A percentile compares a stretch with the other conserved stretches of the same genome.
phyloP scores from a whole-genome alignment of 2,888 invertebrate genomes.

The Eurytoma californica region DNA sequence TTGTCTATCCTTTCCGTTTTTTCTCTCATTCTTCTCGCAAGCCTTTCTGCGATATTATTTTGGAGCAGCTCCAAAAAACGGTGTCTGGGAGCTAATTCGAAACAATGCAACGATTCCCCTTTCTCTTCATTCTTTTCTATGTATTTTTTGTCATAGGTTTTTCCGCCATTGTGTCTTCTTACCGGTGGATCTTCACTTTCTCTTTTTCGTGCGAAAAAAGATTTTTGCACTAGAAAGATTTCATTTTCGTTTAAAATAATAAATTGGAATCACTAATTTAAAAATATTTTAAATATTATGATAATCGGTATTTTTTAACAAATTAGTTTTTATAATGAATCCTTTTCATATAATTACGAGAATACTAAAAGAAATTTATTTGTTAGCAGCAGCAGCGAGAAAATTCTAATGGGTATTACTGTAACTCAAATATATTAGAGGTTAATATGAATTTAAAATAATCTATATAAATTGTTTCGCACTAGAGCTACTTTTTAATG shows the following conservation, averaged over 20 bases:
- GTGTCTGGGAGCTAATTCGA: constrained; percentile 51
- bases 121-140: constrained; percentile 28
- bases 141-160: constrained; percentile 39
- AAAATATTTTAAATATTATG: background rate
- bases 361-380: background rate
- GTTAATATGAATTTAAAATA: constrained; percentile 12
- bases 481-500: background rate
- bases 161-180: constrained; percentile 32
- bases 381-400: constrained; percentile 33
- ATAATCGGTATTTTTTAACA: background rate
- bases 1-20: constrained; percentile 1
- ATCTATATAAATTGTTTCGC: background rate
- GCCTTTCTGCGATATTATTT: constrained; percentile 61
- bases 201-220: background rate
- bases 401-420: constrained; percentile 29
- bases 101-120: constrained; percentile 49
- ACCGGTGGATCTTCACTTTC: constrained; percentile 5
- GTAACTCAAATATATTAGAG: constrained; percentile 13
- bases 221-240: background rate
- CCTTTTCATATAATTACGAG: background rate
- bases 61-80: constrained; percentile 63
- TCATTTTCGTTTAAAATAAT: no score
- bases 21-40: constrained; percentile 45
- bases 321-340: background rate
- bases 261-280: no score